Base-by-base conservation (phyloP, 64 coral and sea anemone species). In the Montipora sp. region DNA sequence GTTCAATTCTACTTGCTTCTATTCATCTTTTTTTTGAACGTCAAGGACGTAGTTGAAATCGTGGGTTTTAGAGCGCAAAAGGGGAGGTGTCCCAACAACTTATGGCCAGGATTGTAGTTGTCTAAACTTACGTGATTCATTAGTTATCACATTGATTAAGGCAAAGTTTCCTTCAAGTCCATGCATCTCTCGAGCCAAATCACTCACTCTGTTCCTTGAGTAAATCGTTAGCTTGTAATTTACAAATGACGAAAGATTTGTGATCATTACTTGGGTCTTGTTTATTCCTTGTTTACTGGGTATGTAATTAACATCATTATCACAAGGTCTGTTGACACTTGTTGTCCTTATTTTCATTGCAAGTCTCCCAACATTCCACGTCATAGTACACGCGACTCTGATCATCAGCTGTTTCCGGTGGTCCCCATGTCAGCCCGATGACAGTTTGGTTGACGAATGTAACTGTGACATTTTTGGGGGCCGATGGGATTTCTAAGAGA, bases 361-460 rank as follows among this genome's bases (percentile, higher is more conserved):
- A 83, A 2, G 27, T 4, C 14, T 18, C 18, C 9, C 12, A 59
- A 44, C 81, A 83, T 8, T 19, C 18, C 3, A 83, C 59, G 14
- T 68, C 59, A 69, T 83, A 83, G 16, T 9, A 67, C 59, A 83
- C 59, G 59, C 48, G 14, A 3, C 14, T 68, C 5, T 67, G 36
- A 68, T 68, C 59, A 67, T 59, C 81, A 10, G 60, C 50, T 8
- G 47, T 2, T 69, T 47, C 59, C 18, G 81, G 81, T 45, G 36
- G 60, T 15, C 19, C 14, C 81, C 81, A 83, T 19, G 5, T 46
- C 36, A 83, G 46, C 15, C 18, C 14, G 1, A 83, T 15, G 3
- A 8, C 59, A 48, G 59, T 83, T 67, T 83, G 81, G 81, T 83
- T 83, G 5, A 83, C 43, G 11, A 69, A 83, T 5, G 60, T 47